Percentiles rank a stretch among this genome's conserved stretches.
Conservation (phyloP, 2,888 invertebrate species). For the Lithophane semibrunnea region DNA sequence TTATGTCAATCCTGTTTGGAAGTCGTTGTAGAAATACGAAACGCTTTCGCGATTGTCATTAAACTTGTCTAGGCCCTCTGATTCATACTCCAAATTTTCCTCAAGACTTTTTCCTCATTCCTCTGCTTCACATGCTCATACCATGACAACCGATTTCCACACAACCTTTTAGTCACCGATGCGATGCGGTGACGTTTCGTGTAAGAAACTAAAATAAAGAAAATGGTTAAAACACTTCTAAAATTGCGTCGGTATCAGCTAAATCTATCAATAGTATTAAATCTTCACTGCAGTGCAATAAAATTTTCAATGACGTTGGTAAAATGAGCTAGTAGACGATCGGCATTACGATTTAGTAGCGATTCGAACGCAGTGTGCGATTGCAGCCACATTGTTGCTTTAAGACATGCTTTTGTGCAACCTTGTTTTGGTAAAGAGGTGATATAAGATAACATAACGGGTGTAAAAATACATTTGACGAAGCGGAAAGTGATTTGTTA, state of each 20-base stretch:
- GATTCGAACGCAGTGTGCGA: constrained; percentile 67
- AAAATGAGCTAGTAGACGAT: constrained; percentile 74
- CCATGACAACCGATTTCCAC: no score
- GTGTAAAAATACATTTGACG: no score
- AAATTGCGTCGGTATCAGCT: constrained; percentile 40
- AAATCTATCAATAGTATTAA: constrained; percentile 60
- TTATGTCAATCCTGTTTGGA: no score
- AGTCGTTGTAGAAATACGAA: no score
- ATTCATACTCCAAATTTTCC: not conserved
- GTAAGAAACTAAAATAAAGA: not conserved
- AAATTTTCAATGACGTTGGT: constrained; percentile 78
- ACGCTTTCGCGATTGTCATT: no score
- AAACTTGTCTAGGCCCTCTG: no score
- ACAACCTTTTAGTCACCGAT: not conserved
- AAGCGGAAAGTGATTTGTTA: no score
- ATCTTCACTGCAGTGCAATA: constrained; percentile 67
- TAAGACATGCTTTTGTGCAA: constrained; percentile 55
- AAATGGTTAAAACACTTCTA: not conserved
- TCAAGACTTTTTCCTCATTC: not conserved
- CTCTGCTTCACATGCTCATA: not conserved
- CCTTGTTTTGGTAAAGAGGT: constrained; percentile 25
- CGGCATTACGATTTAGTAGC: constrained; percentile 76
- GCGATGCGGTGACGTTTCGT: no score
- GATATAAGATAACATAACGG: no score
- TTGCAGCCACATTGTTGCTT: constrained; percentile 68